Conservation (phyloP, 2,113 vertebrate species). For the Rhegmatorhina hoffmannsi region DNA sequence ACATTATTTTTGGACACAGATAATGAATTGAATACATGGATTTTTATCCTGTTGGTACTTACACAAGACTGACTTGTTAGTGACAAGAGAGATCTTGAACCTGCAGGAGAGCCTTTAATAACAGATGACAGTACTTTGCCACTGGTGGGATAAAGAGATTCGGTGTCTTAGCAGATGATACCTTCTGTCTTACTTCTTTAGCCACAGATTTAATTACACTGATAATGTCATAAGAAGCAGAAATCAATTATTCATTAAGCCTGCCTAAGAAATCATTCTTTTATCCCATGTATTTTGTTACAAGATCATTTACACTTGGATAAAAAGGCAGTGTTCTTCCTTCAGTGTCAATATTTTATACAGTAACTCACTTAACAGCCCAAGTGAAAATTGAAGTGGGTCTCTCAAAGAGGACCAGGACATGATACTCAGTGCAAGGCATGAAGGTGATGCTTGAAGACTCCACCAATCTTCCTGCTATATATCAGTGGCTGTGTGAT, state of each 20-base stretch:
- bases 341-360: conserved; percentile 35
- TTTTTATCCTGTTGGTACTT: not conserved
- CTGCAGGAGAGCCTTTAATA: not conserved
- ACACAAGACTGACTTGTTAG: not conserved
- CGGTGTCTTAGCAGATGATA: conserved; percentile 54
- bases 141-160: conserved; percentile 6
- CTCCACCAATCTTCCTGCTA: not conserved
- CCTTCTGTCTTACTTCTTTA: conserved; percentile 25
- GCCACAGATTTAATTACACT: conserved; percentile 54
- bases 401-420: not conserved
- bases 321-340: conserved; percentile 31
- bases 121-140: conserved; percentile 33
- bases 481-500: not conserved
- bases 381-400: not conserved
- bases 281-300: conserved; percentile 52
- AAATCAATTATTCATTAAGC: conserved; percentile 58
- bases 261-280: conserved; percentile 7
- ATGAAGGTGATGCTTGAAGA: not conserved
- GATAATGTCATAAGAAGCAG: conserved; percentile 35
- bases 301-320: conserved; percentile 55
- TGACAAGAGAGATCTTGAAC: not conserved
- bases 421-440: not conserved
- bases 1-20: not conserved
- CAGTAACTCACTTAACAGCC: conserved; percentile 5
- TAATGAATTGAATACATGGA: not conserved